Base-by-base conservation (phyloP, 2,888 invertebrate genomes). In the Rotaria macrura region DNA sequence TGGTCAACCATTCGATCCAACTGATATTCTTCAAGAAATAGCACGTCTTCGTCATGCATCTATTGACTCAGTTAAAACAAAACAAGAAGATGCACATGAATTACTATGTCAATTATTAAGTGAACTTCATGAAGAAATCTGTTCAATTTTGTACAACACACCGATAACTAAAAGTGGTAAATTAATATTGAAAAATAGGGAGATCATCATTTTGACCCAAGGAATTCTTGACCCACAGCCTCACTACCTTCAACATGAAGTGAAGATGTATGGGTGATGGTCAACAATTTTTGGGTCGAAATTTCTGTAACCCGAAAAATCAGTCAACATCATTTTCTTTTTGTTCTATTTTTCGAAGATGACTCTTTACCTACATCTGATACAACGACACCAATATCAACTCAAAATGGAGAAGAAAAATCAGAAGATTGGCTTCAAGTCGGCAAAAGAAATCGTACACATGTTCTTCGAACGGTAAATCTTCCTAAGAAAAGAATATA, bases 31-130 rank as follows among this genome's bases (percentile, higher is more conserved):
- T 95, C 89, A 94, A 94, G 87, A 94, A 96, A 92, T 92, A 96
- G 89, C 94, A 94, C 83, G 93, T 94, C 57, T 93, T 94, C 3
- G 93, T 94, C 88, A 14, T 43, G 25, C 43, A 43, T 93, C 93
- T n/a, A 93, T 93, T 87, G 87, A 88, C 34, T 88, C 89, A 54
- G 89, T 90, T 87, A 90, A 90, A 89, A 29, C 65, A 72, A 85
- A 95, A 38, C 97, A 97, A 91, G 97, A 97, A 90, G 97, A 98
- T 91, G 97, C 97, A 0, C 97, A 98, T 91, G 97, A 98, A 90
- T 97, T 97, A 91, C 93, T 97, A 3, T 95, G 96, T 14, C 95
- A 95, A 90, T 93, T 97, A 87, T 93, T 98, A 43, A 97, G 97
- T 91, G 95, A 95, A 47, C 93, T 97, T 86, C 96, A 97, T 90